Conservation (phyloP, 2,888 invertebrate genomes). For the Rapana venosa region DNA sequence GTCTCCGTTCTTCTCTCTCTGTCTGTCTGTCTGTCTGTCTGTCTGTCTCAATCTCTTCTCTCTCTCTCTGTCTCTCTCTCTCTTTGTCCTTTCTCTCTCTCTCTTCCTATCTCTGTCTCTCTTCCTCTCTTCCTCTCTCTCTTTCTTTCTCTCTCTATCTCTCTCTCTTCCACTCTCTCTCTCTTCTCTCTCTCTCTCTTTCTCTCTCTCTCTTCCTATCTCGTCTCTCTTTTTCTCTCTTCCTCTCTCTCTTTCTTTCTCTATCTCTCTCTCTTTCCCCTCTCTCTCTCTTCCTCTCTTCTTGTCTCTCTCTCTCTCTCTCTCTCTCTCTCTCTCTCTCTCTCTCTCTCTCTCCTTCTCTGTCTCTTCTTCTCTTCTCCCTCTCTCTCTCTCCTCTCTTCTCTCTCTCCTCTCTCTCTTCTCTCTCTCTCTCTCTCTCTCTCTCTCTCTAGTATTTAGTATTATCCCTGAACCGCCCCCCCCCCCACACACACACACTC, state of each 20-base stretch:
- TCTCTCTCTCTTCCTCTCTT: not conserved
- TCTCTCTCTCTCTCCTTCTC: constrained; percentile 34
- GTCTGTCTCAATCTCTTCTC: not conserved
- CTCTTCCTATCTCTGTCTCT: not conserved
- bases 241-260: not conserved
- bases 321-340: constrained; percentile 41
- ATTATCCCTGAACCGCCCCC: not conserved
- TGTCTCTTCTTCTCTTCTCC: not conserved
- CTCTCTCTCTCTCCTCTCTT: too few species aligned
- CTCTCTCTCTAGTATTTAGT: too few species aligned
- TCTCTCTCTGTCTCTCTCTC: not conserved
- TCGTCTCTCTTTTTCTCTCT: not conserved
- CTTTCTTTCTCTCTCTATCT: not conserved
- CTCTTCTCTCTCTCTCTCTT: not conserved
- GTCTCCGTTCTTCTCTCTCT: not conserved
- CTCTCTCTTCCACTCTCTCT: not conserved
- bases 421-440: too few species aligned
- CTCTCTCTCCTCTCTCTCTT: too few species aligned
- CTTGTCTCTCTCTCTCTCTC: constrained; percentile 20
- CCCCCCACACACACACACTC: not conserved
- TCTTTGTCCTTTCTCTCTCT: not conserved
- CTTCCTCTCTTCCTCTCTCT: not conserved
- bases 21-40: not conserved
- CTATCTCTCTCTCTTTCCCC: not conserved
- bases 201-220: not conserved